These are phyloP conservation scores for Drosophila athabasca DNA, from an alignment of 1,140 invertebrate genomes.

Conservation along the genomic window DNA sequence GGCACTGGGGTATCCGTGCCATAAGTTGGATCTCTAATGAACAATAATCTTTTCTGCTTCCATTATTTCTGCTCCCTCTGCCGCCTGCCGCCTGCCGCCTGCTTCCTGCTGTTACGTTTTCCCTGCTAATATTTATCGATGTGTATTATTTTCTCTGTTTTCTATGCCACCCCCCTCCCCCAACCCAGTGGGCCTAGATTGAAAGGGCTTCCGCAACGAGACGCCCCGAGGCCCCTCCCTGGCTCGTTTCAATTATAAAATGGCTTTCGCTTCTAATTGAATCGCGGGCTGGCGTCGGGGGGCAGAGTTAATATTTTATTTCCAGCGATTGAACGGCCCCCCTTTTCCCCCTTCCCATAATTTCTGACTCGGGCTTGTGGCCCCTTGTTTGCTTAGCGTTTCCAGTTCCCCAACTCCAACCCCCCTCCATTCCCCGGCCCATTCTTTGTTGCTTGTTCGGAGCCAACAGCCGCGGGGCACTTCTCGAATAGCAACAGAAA, in stretches of 20 bases:
- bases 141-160: constrained; percentile 51
- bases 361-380: constrained; percentile 5
- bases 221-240: constrained; percentile 23
- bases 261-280: constrained; percentile 81
- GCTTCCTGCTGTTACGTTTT: constrained; percentile 24
- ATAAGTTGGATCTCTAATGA: constrained; percentile 39
- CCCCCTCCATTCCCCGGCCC: neutral
- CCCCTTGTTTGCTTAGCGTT: constrained; percentile 42
- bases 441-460: constrained; percentile 34
- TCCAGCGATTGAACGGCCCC: constrained; percentile 46
- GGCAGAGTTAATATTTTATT: constrained; percentile 79
- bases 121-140: constrained; percentile 67
- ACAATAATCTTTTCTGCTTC: constrained; percentile 51
- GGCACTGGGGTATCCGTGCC: too few species aligned
- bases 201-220: constrained; percentile 29
- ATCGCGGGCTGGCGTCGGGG: constrained; percentile 56
- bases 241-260: constrained; percentile 78
- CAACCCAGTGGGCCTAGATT: constrained; percentile 29
- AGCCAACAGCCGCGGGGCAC: constrained; percentile 46
- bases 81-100: neutral
- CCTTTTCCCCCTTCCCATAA: neutral
- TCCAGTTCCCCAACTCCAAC: constrained; percentile 29
- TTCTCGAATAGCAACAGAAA: constrained; percentile 38
- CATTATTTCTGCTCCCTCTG: too few species aligned
- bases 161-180: neutral